phyloP scores from a whole-genome alignment of 2,797 vertebrate genomes.

The Cercopithecus petaurista region DNA sequence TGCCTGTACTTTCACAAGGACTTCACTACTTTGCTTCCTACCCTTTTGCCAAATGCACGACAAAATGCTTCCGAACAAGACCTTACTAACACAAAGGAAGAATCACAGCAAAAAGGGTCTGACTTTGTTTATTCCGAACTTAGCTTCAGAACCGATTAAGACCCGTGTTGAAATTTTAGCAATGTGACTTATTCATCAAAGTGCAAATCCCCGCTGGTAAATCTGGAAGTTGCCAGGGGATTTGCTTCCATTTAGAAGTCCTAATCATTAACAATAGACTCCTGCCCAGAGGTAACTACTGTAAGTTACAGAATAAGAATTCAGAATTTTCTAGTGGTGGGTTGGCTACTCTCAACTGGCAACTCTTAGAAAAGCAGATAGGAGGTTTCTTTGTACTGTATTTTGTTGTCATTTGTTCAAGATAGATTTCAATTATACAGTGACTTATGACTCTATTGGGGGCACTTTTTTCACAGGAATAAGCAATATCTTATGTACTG shows the following conservation, averaged over 20 bases:
- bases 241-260: constrained; percentile 29
- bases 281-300: not conserved
- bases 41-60: constrained; percentile 51
- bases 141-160: constrained; percentile 13
- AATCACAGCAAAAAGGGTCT: not conserved
- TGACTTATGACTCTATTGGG: not conserved
- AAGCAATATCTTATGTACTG: not conserved
- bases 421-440: not conserved
- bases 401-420: not conserved
- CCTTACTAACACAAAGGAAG: not conserved
- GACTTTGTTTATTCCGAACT: constrained; percentile 50
- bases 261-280: constrained; percentile 59
- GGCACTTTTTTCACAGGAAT: not conserved
- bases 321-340: not conserved
- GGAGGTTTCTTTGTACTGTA: not conserved
- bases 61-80: constrained; percentile 48
- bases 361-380: constrained; percentile 3
- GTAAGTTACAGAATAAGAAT: constrained; percentile 34
- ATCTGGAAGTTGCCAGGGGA: constrained; percentile 21
- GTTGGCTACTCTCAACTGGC: not conserved
- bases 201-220: constrained; percentile 46
- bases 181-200: constrained; percentile 10
- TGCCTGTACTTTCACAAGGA: not conserved
- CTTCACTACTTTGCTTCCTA: not conserved
- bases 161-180: constrained; percentile 41